Percentiles rank a stretch among this genome's conserved stretches.
Evolutionary conservation across 2,888 invertebrate species (phyloP).

Genomic region (Perizoma flavofasciatum): DNA sequence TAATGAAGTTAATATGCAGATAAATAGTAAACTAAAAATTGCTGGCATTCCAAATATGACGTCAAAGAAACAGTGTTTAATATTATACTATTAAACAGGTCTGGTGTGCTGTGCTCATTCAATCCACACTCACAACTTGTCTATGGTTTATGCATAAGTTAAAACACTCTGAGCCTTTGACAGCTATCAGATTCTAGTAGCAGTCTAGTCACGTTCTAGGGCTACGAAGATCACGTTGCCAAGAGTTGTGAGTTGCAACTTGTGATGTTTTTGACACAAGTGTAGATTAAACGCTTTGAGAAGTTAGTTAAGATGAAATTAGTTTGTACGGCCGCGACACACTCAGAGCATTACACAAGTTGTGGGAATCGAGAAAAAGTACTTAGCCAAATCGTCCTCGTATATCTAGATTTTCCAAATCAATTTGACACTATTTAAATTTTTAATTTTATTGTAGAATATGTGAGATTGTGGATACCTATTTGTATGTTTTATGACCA

Average conservation of each 20-base stretch:
- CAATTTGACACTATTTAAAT: no score
- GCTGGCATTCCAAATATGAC: no score
- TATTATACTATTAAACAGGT: slow-evolving; percentile 1
- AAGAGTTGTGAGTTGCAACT: not conserved
- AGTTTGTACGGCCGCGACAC: no score
- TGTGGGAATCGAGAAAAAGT: no score
- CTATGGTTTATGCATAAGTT: slow-evolving; percentile 21
- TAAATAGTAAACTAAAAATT: no score
- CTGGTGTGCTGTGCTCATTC: not conserved
- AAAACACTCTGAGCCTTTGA: not conserved
- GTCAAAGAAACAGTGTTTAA: not conserved
- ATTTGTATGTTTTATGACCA: no score
- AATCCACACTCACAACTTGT: slow-evolving; percentile 5
- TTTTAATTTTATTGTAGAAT: no score
- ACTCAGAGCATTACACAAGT: not conserved
- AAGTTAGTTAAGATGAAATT: not conserved
- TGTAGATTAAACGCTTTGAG: not conserved
- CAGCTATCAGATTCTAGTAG: not conserved
- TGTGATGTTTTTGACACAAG: not conserved
- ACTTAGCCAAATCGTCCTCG: no score
- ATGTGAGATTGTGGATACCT: no score
- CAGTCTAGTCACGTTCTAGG: slow-evolving; percentile 17
- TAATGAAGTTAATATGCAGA: no score
- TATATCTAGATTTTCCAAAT: no score
- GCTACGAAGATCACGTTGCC: not conserved